These are phyloP conservation scores for Elysia crispata DNA, from an alignment of 2,888 invertebrate genomes.

Conservation along the genomic window DNA sequence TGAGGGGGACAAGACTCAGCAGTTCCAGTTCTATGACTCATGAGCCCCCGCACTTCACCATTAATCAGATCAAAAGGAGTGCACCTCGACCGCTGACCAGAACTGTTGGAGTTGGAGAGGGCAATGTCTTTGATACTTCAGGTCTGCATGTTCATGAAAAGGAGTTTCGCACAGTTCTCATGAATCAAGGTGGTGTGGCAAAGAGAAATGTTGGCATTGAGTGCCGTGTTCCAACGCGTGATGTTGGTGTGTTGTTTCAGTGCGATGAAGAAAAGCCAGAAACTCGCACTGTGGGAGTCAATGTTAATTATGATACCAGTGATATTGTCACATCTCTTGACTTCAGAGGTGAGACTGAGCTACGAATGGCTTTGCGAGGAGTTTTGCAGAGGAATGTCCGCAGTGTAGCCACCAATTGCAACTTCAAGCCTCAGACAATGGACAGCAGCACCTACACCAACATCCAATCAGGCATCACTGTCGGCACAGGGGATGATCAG, in stretches of 20 bases:
- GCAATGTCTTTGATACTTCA: conserved; percentile 76
- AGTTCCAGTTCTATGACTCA: background rate
- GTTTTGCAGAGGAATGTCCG: conserved; percentile 72
- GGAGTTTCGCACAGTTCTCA: conserved; percentile 75
- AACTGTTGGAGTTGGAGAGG: conserved; percentile 82
- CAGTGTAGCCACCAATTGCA: conserved; percentile 70
- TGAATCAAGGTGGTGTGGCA: conserved; percentile 60
- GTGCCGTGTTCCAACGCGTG: conserved; percentile 70
- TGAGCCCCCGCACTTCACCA: conserved; percentile 50
- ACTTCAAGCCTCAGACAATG: conserved; percentile 57
- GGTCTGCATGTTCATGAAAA: conserved; percentile 75
- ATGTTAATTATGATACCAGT: conserved; percentile 66
- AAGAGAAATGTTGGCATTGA: conserved; percentile 73
- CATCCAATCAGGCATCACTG: conserved; percentile 48
- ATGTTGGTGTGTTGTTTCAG: conserved; percentile 74
- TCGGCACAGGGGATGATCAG: conserved; percentile 70
- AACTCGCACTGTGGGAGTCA: conserved; percentile 71
- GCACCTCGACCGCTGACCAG: conserved; percentile 76
- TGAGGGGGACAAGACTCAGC: conserved; percentile 7
- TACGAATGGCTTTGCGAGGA: conserved; percentile 65
- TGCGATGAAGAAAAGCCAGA: conserved; percentile 72
- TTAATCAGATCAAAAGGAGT: conserved; percentile 54
- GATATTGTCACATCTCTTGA: conserved; percentile 62
- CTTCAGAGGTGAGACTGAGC: conserved; percentile 68
- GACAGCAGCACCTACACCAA: conserved; percentile 55